Conservation (phyloP, 2,888 invertebrate genomes). For the Dorcus hopei region DNA sequence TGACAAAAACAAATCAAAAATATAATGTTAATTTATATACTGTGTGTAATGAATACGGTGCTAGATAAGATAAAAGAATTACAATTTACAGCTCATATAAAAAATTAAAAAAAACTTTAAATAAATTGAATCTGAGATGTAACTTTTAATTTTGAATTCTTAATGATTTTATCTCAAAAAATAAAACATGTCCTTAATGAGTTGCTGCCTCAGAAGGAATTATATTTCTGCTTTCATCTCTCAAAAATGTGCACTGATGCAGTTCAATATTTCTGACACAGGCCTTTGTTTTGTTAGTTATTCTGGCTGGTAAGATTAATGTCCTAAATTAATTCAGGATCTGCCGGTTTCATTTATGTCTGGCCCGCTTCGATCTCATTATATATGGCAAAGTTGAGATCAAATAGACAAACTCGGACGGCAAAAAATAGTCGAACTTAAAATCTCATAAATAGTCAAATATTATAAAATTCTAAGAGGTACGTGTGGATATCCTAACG, state of each 20-base stretch:
- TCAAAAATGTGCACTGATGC: constrained; percentile 16
- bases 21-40: too few species aligned
- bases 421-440: constrained; percentile 3
- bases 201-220: too few species aligned
- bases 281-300: constrained; percentile 28
- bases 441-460: constrained; percentile 1
- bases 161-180: too few species aligned
- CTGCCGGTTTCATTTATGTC: constrained; percentile 23
- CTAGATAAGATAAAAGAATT: too few species aligned
- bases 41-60: too few species aligned
- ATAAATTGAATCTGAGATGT: too few species aligned
- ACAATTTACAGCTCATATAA: too few species aligned
- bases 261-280: constrained; percentile 21
- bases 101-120: too few species aligned
- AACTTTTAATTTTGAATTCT: too few species aligned
- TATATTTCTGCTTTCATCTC: too few species aligned
- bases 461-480: background rate
- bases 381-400: constrained; percentile 15
- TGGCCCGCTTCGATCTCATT: constrained; percentile 20
- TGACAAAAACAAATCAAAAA: too few species aligned
- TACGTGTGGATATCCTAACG: background rate
- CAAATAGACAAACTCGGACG: constrained; percentile 10
- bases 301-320: constrained; percentile 29
- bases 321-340: constrained; percentile 29
- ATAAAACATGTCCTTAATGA: too few species aligned